Percentiles rank a stretch among this genome's conserved stretches.
Evolutionary conservation across 2,113 vertebrate species (phyloP).

Genomic region (Myiagra hebetior): DNA sequence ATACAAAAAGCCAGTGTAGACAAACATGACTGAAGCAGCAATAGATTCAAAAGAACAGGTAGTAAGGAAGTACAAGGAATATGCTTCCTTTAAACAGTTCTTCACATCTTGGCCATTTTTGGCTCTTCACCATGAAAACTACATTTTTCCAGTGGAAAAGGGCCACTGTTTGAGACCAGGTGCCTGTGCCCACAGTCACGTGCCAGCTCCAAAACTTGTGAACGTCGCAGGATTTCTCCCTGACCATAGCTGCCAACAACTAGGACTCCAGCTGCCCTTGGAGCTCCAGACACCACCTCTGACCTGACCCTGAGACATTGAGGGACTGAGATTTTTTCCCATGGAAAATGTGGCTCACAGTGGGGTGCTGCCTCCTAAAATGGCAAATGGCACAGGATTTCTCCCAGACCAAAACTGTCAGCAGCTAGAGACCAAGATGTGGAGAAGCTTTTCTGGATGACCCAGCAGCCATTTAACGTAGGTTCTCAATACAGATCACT

Average conservation of each 20-base stretch:
- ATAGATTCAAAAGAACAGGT: neutral
- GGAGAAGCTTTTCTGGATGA: neutral
- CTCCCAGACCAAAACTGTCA: neutral
- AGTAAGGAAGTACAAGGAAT: neutral
- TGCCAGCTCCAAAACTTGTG: accelerated
- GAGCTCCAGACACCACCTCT: neutral
- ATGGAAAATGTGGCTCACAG: neutral
- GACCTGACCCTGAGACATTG: neutral
- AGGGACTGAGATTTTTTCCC: neutral
- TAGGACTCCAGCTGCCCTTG: neutral
- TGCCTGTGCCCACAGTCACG: accelerated
- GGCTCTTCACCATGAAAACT: neutral
- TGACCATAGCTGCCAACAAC: neutral
- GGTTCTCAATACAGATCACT: neutral
- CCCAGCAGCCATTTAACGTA: neutral
- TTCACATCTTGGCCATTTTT: neutral
- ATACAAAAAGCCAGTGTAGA: neutral
- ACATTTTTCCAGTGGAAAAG: neutral
- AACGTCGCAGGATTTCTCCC: accelerated
- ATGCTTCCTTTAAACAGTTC: neutral
- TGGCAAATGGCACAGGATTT: accelerated
- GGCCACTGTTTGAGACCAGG: accelerated
- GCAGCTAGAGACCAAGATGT: neutral
- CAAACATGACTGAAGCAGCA: neutral
- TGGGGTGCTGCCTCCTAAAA: neutral